These are phyloP conservation scores for Prionailurus bengalensis DNA, from an alignment of 2,113 vertebrate genomes.

Conservation along the genomic window DNA sequence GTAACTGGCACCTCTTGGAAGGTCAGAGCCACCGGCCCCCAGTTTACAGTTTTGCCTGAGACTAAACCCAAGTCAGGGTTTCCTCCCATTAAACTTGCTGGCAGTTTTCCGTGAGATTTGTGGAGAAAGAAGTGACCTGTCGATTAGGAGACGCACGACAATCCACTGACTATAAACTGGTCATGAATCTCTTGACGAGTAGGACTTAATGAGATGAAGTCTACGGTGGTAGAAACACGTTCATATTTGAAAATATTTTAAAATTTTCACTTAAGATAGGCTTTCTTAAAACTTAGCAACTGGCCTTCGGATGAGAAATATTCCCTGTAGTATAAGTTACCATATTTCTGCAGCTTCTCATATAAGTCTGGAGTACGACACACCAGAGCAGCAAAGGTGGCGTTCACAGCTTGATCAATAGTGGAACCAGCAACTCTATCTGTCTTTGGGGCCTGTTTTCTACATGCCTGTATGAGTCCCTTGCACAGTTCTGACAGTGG, in stretches of 20 bases:
- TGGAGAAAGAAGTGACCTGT: slow-evolving; percentile 3
- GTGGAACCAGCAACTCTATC: slow-evolving; percentile 94
- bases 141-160: background rate
- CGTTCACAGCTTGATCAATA: slow-evolving; percentile 97
- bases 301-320: slow-evolving; percentile 86
- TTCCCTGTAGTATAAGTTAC: slow-evolving; percentile 92
- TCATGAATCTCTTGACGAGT: background rate
- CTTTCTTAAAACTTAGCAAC: slow-evolving; percentile 79
- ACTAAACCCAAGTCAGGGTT: slow-evolving; percentile 27
- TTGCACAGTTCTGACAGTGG: slow-evolving; percentile 93
- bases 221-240: background rate
- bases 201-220: slow-evolving; percentile 25
- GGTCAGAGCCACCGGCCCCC: background rate
- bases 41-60: background rate
- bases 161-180: slow-evolving; percentile 20
- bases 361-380: slow-evolving; percentile 96
- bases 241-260: slow-evolving; percentile 47
- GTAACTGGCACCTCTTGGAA: background rate
- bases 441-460: slow-evolving; percentile 94
- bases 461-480: slow-evolving; percentile 93
- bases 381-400: slow-evolving; percentile 97
- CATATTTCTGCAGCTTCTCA: slow-evolving; percentile 93
- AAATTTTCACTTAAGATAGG: slow-evolving; percentile 68
- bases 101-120: slow-evolving; percentile 25
- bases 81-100: slow-evolving; percentile 42